A percentile compares a stretch with the other conserved stretches of the same genome.
These are phyloP conservation scores for Laticauda laticaudata DNA, from an alignment of 2,113 vertebrate species.

Conservation along the genomic window DNA sequence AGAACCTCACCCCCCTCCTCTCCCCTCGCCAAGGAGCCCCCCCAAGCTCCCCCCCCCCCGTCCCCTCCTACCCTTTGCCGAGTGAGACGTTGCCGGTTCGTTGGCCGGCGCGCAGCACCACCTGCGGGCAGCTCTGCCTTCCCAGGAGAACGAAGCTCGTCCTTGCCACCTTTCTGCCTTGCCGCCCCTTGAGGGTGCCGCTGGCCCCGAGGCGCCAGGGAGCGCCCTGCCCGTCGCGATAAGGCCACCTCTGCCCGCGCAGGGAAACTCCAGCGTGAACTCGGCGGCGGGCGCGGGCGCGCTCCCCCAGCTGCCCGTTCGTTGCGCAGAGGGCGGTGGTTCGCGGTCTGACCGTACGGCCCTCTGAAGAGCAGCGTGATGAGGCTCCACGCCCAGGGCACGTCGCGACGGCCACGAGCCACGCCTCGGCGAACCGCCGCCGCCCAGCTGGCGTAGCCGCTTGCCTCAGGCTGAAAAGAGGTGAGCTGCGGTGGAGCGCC, in stretches of 20 bases:
- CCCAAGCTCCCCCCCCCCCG: background rate
- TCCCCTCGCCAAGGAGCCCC: background rate
- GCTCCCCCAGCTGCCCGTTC: slow-evolving; percentile 84
- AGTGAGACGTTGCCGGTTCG: slow-evolving; percentile 92
- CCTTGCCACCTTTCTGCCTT: slow-evolving; percentile 91
- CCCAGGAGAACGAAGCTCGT: slow-evolving; percentile 95
- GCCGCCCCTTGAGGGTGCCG: slow-evolving; percentile 93
- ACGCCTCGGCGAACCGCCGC: slow-evolving; percentile 85
- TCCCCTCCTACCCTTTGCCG: slow-evolving; percentile 87
- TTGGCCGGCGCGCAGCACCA: slow-evolving; percentile 91
- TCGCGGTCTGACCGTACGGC: slow-evolving; percentile 94
- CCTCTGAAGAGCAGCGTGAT: slow-evolving; percentile 96
- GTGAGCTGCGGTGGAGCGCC: slow-evolving; percentile 97
- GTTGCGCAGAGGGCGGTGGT: slow-evolving; percentile 89
- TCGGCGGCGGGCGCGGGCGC: slow-evolving; percentile 84
- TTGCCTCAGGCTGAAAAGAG: slow-evolving; percentile 96
- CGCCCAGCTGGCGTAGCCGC: slow-evolving; percentile 92
- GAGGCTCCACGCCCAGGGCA: slow-evolving; percentile 97
- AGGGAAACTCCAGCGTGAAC: slow-evolving; percentile 96
- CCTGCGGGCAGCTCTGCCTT: slow-evolving; percentile 97
- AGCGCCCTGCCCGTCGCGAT: slow-evolving; percentile 87
- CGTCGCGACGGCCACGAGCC: slow-evolving; percentile 92
- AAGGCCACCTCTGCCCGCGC: slow-evolving; percentile 94
- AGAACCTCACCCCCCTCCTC: too few species aligned
- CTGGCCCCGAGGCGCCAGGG: slow-evolving; percentile 93